phyloP scores from a whole-genome alignment of 1,140 invertebrate genomes.

The Drosophila arizonae region DNA sequence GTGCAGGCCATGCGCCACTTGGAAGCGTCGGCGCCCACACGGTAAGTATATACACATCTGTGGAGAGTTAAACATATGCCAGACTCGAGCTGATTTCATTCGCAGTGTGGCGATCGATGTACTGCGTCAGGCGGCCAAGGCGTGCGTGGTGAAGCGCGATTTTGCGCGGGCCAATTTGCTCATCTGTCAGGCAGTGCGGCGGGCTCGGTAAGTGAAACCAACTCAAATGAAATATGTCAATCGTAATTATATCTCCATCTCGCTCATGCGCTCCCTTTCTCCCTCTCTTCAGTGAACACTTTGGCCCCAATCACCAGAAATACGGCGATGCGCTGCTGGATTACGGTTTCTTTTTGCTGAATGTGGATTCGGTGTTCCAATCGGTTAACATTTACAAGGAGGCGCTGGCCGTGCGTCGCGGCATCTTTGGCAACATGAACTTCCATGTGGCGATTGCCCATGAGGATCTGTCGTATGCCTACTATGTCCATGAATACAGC shows the following conservation, averaged over 20 bases:
- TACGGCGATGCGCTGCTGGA: constrained; percentile 92
- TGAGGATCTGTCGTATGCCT: constrained; percentile 95
- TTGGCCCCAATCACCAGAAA: constrained; percentile 89
- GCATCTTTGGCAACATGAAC: constrained; percentile 92
- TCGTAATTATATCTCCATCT: background rate
- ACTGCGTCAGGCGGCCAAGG: constrained; percentile 91
- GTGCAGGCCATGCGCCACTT: constrained; percentile 88
- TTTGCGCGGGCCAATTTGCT: constrained; percentile 91
- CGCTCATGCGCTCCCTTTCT: background rate
- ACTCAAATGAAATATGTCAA: background rate
- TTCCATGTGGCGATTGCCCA: constrained; percentile 93
- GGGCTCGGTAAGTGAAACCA: constrained; percentile 85
- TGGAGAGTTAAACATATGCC: background rate
- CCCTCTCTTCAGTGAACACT: constrained; percentile 76
- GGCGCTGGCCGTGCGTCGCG: constrained; percentile 89
- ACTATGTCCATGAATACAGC: constrained; percentile 95
- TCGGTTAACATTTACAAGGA: constrained; percentile 93
- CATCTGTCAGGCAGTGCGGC: constrained; percentile 90
- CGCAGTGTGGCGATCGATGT: constrained; percentile 89
- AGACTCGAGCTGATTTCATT: background rate
- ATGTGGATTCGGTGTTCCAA: constrained; percentile 92
- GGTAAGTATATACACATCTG: constrained; percentile 63
- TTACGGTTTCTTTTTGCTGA: constrained; percentile 95
- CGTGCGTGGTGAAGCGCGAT: constrained; percentile 93
- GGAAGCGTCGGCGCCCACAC: constrained; percentile 84